Percentiles rank a stretch among this genome's conserved stretches.
Conservation (phyloP, 1,140 invertebrate species). For the Drosophila equinoxialis region DNA sequence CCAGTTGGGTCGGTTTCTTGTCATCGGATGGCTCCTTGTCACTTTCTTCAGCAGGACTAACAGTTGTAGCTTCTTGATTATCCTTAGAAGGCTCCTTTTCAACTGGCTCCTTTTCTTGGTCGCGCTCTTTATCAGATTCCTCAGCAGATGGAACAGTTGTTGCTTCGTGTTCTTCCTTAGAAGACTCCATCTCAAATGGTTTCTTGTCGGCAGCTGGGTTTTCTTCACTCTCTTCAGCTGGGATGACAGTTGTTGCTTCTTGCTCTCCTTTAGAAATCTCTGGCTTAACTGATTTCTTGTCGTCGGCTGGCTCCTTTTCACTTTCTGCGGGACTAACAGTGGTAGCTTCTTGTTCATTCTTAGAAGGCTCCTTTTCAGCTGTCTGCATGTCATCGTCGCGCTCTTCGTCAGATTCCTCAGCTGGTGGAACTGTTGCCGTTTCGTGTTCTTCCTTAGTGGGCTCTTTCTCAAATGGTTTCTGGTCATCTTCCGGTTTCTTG, state of each 20-base stretch:
- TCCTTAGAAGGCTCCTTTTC: conserved; percentile 24
- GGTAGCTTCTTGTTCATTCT: too few relatives aligned
- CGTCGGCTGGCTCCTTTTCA: background rate
- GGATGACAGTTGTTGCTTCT: background rate
- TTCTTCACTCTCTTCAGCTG: background rate
- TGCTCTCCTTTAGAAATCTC: conserved; percentile 15
- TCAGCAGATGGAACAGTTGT: conserved; percentile 32
- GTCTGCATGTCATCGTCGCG: too few relatives aligned
- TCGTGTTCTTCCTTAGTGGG: too few relatives aligned
- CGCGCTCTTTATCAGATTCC: background rate
- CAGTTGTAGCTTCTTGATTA: too few relatives aligned
- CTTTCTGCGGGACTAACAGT: background rate
- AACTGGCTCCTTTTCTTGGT: background rate
- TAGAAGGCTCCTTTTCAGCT: too few relatives aligned
- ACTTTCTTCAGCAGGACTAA: too few relatives aligned
- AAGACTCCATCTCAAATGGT: too few relatives aligned
- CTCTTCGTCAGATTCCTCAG: too few relatives aligned
- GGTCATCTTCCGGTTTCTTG: too few relatives aligned
- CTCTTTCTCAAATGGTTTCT: too few relatives aligned
- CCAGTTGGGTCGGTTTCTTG: background rate
- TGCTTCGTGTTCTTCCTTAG: too few relatives aligned
- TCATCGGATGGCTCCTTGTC: background rate
- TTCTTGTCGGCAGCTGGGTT: background rate
- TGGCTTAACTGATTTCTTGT: conserved; percentile 22
- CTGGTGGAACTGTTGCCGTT: too few relatives aligned